A percentile compares a stretch with the other conserved stretches of the same genome.
Evolutionary conservation across 2,888 invertebrate genomes (phyloP).

Genomic region (Lucinisca nassula): DNA sequence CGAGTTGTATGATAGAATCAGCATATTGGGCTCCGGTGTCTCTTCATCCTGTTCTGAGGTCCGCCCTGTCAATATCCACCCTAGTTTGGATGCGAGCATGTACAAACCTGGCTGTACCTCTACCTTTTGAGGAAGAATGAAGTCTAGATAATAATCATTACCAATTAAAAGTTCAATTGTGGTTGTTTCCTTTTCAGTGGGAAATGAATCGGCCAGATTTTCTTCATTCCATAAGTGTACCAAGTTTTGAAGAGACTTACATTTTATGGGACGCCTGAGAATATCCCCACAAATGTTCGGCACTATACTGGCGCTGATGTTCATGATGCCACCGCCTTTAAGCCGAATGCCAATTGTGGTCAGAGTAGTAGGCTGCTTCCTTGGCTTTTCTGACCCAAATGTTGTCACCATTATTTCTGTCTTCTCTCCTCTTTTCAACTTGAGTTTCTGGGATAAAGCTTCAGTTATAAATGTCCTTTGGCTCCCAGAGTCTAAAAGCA

Average conservation of each 20-base stretch:
- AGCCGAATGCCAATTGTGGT: background rate
- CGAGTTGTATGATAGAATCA: background rate
- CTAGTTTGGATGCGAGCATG: slow-evolving; percentile 11
- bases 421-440: background rate
- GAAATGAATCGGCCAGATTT: slow-evolving; percentile 4
- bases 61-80: slow-evolving; percentile 11
- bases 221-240: slow-evolving; percentile 6
- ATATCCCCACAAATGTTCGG: background rate
- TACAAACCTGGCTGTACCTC: slow-evolving; percentile 18
- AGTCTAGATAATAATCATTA: slow-evolving; percentile 25
- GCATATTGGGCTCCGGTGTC: background rate
- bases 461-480: slow-evolving; percentile 13
- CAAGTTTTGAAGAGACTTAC: background rate
- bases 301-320: background rate
- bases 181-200: background rate
- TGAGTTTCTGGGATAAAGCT: background rate
- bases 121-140: slow-evolving; percentile 3
- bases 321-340: background rate
- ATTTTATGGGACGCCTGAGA: background rate
- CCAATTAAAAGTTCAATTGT: slow-evolving; percentile 14
- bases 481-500: slow-evolving; percentile 6
- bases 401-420: background rate
- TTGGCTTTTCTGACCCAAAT: background rate
- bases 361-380: background rate
- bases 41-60: background rate